Evolutionary conservation across 2,113 vertebrate genomes (phyloP), one percentile per base, ranked within the genome.

Genomic region (Sterrhoptilus dennistouni): DNA sequence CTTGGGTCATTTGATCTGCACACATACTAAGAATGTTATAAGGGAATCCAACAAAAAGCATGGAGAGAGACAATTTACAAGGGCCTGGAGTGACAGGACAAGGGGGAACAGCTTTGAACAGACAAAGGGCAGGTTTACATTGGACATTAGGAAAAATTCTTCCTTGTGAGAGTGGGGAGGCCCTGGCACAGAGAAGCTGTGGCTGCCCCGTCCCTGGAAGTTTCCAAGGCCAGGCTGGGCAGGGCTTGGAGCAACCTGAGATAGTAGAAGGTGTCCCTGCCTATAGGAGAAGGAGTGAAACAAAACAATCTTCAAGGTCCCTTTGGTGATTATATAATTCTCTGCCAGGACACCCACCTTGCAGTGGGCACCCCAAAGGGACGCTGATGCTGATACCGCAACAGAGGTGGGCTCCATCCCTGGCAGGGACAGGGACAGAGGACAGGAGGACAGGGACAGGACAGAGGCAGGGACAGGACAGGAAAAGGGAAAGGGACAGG

Each of bases 261-360:
- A 15, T 2, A 42, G 31, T 10, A 42, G 3, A 18, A 72, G 1
- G 7, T 40, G 49, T n/a, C 64, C 47, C n/a, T 47, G 47, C 28
- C 15, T 13, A 6, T 0, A 7, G 33, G 33, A 77, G 33, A 28
- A 72, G 14, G 8, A 6, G 6, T 53, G n/a, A 61, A 54, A 63
- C 29, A 22, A 38, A 33, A 47, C 29, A 12, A 49, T 10, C 24
- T 5, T 22, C 13, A 35, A 40, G 5, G 24, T 31, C 7, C 54
- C 4, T 40, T 47, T 12, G 2, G 29, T 7, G n/a, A 54, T 38
- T 47, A 49, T 14, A 0, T 11, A 23, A 47, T n/a, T 1, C 14
- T 19, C 25, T n/a, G 11, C 9, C 33, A 8, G 12, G 12, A 19
- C 49, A 8, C 23, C 11, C 60, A 2, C 0, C 47, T 0, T 21